These are phyloP conservation scores for Leucania comma DNA, from an alignment of 2,888 invertebrate species.

Conservation along the genomic window DNA sequence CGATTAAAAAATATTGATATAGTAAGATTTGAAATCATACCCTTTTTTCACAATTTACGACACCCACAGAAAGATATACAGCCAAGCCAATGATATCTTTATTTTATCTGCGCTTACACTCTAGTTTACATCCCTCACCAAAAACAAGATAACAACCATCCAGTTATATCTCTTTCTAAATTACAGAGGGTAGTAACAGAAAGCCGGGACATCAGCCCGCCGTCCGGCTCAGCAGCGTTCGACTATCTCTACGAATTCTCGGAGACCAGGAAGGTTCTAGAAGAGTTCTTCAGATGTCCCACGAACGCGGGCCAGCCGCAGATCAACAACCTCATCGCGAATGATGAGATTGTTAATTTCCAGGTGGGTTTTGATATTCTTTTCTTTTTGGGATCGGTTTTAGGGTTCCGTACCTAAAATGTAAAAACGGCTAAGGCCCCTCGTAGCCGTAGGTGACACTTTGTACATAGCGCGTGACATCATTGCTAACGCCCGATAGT, in stretches of 20 bases:
- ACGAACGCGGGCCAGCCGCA: slow-evolving; percentile 84
- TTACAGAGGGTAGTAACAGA: slow-evolving; percentile 88
- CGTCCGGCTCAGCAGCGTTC: slow-evolving; percentile 92
- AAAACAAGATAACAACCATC: slow-evolving; percentile 6
- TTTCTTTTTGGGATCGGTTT: too few relatives aligned
- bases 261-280: slow-evolving; percentile 97
- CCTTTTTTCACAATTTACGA: neutral
- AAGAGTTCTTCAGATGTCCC: slow-evolving; percentile 97
- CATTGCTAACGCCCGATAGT: too few relatives aligned
- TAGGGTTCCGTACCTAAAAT: too few relatives aligned
- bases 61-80: neutral
- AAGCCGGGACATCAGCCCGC: slow-evolving; percentile 86
- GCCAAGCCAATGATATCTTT: too few relatives aligned
- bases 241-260: slow-evolving; percentile 98
- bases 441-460: too few relatives aligned
- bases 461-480: too few relatives aligned
- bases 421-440: too few relatives aligned
- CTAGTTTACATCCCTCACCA: neutral
- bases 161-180: neutral
- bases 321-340: slow-evolving; percentile 67
- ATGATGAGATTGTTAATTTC: slow-evolving; percentile 86
- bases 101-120: neutral
- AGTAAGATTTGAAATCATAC: too few relatives aligned
- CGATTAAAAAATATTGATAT: too few relatives aligned
- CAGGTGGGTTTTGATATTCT: slow-evolving; percentile 72